Base-by-base conservation (phyloP, 2,888 invertebrate genomes). In the Odontocerum albicorne region DNA sequence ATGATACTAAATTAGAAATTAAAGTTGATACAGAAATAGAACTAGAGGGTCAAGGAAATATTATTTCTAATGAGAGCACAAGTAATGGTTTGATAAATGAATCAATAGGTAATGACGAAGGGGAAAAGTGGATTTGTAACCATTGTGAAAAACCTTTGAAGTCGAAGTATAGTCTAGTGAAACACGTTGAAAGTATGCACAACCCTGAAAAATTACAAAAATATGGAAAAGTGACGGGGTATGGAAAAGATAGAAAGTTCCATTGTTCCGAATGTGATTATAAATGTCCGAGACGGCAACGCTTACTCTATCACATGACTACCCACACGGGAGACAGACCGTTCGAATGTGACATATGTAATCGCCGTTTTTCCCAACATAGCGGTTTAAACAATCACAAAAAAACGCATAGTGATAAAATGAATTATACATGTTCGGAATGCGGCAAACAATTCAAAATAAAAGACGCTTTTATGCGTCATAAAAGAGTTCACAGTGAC, bases 361-460 rank as follows among this genome's bases (percentile, higher is more conserved):
- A 75, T 1, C 75, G 74, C 62, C 67, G 64, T 22, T 77, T 78
- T 59, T 73, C 76, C 2, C 77, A 78, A 60, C 68, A 72, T 1
- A 70, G 76, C 2, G 73, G 73, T 53, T 67, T 78, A 4, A 65
- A 70, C 50, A 72, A 75, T 22, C 78, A 78, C 64, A 67, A 66
- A 40, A 76, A 76, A 63, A 74, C 66, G n/a, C 78, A 78, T 50
- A 77, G 72, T 59, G 62, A 65, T 36, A 65, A 64, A 21, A 72
- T 70, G 58, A 72, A 69, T 57, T 76, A 68, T 49, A 75, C 73
- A 8, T 78, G 78, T 61, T 65, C 71, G 6, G 62, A 66, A 21
- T 77, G 77, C 68, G 77, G 77, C 0, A 77, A 74, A 63, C 77
- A 77, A 65, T 78, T 78, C 60, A 77, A 77, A 66, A 73, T 74